Base-by-base conservation (phyloP, 2,888 invertebrate species). In the Archips xylosteana region DNA sequence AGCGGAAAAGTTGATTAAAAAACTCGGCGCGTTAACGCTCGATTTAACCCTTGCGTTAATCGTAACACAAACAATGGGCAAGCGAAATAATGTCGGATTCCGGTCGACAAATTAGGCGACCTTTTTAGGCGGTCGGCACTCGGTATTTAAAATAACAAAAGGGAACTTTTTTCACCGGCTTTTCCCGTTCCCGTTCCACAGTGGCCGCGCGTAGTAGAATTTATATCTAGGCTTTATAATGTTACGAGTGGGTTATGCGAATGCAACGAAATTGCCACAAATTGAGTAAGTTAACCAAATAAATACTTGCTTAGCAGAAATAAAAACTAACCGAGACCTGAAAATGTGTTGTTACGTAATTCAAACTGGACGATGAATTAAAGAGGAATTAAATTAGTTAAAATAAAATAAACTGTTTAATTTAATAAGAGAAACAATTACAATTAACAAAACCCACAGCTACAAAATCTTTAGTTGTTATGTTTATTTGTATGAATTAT, bases 31-130 rank as follows among this genome's bases (percentile, higher is more conserved):
- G 88, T 89, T 89, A 92, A 89, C 87, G 91, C 87, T 88, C 91
- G 89, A 92, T 92, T 93, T 92, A 92, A 92, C 90, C 90, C 90
- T 86, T 85, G 84, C 88, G 88, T 92, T 92, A 92, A 92, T 92
- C 90, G 90, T 85, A 91, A 91, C 90, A 89, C 89, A 93, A 94
- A 94, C 92, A 93, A 93, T 92, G 88, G 90, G 78, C 81, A 84
- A 87, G 86, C 86, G 86, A 89, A 92, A 91, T 92, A 91, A 92
- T 91, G 91, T 88, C 86, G 90, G 92, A 93, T 92, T 91, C 90
- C 89, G 87, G 85, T 87, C 87, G 91, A 92, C 91, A 92, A 93
- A 93, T 93, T 92, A 93, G 91, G 85, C 87, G 89, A 88, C 92
- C 91, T 92, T 92, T 92, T 92, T 88, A 85, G 85, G 84, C 81